Evolutionary conservation across 1,140 invertebrate genomes (phyloP).

Genomic region (Brachionus angularis): DNA sequence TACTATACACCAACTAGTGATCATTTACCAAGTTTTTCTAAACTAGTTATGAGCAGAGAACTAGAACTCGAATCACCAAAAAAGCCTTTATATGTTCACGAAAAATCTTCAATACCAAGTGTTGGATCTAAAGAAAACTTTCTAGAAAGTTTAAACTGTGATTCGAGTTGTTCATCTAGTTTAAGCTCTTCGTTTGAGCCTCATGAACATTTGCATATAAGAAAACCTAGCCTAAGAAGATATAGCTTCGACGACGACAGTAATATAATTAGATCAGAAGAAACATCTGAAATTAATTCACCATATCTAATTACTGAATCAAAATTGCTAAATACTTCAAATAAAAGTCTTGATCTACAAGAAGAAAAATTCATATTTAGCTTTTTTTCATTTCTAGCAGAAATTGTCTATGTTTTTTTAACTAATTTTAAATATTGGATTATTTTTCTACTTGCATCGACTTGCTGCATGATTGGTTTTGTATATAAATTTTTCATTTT

Average conservation of each 20-base stretch:
- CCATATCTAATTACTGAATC: conserved; percentile 19
- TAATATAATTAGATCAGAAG: conserved; percentile 20
- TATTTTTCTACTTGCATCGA: neutral
- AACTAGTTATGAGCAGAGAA: neutral
- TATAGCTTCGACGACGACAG: no score
- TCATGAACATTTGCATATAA: neutral
- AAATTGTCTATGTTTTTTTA: conserved; percentile 1
- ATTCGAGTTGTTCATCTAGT: conserved; percentile 22
- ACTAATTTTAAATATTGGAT: conserved; percentile 22
- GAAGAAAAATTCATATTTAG: neutral
- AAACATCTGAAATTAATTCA: conserved; percentile 18
- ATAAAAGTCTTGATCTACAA: neutral
- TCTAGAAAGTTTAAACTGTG: conserved; percentile 20
- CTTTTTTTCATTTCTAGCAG: neutral
- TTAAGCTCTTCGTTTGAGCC: conserved; percentile 1
- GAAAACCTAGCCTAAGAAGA: conserved; percentile 12
- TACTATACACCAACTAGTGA: no score
- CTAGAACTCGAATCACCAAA: neutral
- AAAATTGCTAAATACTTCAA: conserved; percentile 1
- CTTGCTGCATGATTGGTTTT: no score
- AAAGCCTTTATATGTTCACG: no score
- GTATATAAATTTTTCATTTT: no score
- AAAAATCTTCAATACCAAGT: neutral
- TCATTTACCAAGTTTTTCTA: neutral
- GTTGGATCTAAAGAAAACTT: conserved; percentile 15